Conservation (phyloP, 2,113 vertebrate species). For the Candoia aspera region DNA sequence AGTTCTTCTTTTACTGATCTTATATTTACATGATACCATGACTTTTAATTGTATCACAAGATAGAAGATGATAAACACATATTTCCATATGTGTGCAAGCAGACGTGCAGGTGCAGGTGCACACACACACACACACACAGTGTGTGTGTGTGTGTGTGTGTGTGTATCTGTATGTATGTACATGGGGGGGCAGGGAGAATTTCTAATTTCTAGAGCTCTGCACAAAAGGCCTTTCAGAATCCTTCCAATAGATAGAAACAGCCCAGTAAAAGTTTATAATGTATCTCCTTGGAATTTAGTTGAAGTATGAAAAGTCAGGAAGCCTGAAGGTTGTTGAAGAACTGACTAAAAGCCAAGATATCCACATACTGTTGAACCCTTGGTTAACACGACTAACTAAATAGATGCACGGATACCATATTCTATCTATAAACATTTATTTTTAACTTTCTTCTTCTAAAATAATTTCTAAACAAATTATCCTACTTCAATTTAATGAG, state of each 20-base stretch:
- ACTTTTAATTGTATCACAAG: neutral
- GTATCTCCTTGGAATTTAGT: neutral
- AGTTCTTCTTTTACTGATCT: neutral
- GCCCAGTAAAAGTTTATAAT: neutral
- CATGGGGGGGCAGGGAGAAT: neutral
- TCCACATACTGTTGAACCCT: neutral
- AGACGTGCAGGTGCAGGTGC: too few species aligned
- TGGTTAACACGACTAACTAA: neutral
- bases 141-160: too few species aligned
- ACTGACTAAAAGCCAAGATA: neutral
- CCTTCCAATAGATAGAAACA: neutral
- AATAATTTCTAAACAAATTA: neutral
- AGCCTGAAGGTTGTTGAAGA: neutral
- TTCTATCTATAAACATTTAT: neutral
- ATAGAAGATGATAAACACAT: neutral
- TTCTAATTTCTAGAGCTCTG: neutral
- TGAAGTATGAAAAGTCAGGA: neutral
- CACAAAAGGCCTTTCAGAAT: neutral
- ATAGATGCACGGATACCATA: neutral
- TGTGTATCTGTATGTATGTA: too few species aligned
- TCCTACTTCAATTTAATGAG: neutral
- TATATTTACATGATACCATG: neutral
- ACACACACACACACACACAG: too few species aligned
- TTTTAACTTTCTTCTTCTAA: neutral
- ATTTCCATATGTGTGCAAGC: neutral